phyloP scores from a whole-genome alignment of 2,888 invertebrate genomes.

The Andrena flavipes region DNA sequence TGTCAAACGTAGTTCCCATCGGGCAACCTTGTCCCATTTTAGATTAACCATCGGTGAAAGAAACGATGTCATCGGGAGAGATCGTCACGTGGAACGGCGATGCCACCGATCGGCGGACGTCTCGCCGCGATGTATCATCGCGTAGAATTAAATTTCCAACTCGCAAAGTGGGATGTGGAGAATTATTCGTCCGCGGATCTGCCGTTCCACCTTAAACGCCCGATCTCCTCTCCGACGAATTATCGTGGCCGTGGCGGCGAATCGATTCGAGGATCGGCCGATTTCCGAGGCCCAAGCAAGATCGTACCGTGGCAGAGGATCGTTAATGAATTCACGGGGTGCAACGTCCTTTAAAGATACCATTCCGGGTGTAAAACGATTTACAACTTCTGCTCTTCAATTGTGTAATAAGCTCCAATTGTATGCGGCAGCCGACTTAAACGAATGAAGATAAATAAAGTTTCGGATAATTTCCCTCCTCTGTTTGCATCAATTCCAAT shows the following conservation, averaged over 20 bases:
- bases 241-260: not conserved
- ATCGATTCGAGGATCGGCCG: not conserved
- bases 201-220: slow-evolving; percentile 40
- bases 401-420: slow-evolving; percentile 61
- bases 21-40: slow-evolving; percentile 81
- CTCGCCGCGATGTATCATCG: slow-evolving; percentile 21
- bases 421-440: slow-evolving; percentile 38
- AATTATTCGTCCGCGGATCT: slow-evolving; percentile 45
- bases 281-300: slow-evolving; percentile 11
- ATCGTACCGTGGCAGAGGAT: not conserved
- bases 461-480: slow-evolving; percentile 28
- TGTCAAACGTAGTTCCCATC: slow-evolving; percentile 77
- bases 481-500: slow-evolving; percentile 3
- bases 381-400: slow-evolving; percentile 57
- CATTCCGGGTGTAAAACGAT: slow-evolving; percentile 50
- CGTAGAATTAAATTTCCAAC: slow-evolving; percentile 35
- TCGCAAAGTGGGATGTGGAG: slow-evolving; percentile 34
- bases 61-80: slow-evolving; percentile 52
- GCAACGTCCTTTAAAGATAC: slow-evolving; percentile 52
- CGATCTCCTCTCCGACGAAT: slow-evolving; percentile 19
- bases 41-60: slow-evolving; percentile 61
- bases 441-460: slow-evolving; percentile 50
- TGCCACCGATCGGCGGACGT: slow-evolving; percentile 20
- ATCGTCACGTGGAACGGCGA: slow-evolving; percentile 45
- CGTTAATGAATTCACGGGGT: slow-evolving; percentile 35